Evolutionary conservation across 2,113 vertebrate genomes (phyloP).

Genomic region (Dromaius novaehollandiae): DNA sequence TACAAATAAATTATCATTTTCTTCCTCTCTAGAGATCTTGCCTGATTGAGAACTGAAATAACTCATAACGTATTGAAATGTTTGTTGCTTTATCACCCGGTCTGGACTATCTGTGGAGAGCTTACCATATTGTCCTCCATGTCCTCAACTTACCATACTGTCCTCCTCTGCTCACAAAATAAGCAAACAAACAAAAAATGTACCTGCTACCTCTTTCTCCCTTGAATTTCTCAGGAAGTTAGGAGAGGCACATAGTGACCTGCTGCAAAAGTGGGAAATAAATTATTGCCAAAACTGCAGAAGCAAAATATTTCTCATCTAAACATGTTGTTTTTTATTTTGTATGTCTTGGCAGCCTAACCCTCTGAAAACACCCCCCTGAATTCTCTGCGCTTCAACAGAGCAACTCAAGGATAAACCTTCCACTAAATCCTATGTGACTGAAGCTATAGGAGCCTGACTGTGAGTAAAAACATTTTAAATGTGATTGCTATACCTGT

Average conservation of each 20-base stretch:
- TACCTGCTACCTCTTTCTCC: background rate
- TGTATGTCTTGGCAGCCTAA: conserved; percentile 53
- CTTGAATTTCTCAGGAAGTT: background rate
- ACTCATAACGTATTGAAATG: background rate
- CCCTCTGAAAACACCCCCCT: conserved; percentile 17
- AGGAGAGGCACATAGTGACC: background rate
- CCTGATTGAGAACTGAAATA: background rate
- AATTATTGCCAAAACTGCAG: background rate
- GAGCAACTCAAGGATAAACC: conserved; percentile 30
- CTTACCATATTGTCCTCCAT: background rate
- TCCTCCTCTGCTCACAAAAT: background rate
- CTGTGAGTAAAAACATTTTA: conserved; percentile 64
- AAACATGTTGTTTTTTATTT: conserved; percentile 17
- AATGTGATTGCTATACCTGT: conserved; percentile 54
- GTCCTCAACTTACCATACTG: background rate
- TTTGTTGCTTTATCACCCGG: background rate
- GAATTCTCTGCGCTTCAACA: conserved; percentile 19
- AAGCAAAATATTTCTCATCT: conserved; percentile 42
- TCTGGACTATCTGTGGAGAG: background rate
- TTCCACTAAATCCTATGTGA: conserved; percentile 33
- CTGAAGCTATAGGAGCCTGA: conserved; percentile 24
- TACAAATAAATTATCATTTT: background rate
- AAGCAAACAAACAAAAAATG: background rate
- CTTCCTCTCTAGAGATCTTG: background rate
- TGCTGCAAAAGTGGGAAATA: background rate